phyloP scores from a whole-genome alignment of 2,888 invertebrate genomes.

The Venustoraphidia nigricollis region DNA sequence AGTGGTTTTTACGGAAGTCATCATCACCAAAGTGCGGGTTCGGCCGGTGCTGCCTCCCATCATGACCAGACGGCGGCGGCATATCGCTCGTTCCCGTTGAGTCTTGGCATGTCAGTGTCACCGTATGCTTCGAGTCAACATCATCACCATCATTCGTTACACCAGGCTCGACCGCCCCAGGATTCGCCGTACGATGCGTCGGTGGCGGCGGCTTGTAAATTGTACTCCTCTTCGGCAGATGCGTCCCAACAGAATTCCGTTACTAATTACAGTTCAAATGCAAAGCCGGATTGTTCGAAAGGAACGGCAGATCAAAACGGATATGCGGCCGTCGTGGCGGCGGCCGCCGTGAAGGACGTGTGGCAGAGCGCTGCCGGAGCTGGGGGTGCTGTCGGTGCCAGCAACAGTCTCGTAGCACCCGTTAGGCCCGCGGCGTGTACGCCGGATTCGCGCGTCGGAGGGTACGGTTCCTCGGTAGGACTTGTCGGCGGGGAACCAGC shows the following conservation, averaged over 20 bases:
- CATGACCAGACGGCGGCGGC: slow-evolving; percentile 59
- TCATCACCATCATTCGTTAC: slow-evolving; percentile 55
- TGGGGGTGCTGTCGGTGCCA: slow-evolving; percentile 46
- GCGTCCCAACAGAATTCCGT: slow-evolving; percentile 38
- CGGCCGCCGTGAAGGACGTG: slow-evolving; percentile 43
- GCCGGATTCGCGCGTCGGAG: slow-evolving; percentile 67
- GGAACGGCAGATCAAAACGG: slow-evolving; percentile 41
- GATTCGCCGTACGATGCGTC: slow-evolving; percentile 86
- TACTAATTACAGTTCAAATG: slow-evolving; percentile 34
- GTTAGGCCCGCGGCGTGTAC: slow-evolving; percentile 81
- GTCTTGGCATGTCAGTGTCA: slow-evolving; percentile 74
- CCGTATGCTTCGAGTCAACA: slow-evolving; percentile 51
- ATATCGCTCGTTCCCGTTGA: slow-evolving; percentile 75
- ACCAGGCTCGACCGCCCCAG: slow-evolving; percentile 67
- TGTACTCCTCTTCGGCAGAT: slow-evolving; percentile 52
- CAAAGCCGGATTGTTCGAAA: slow-evolving; percentile 67
- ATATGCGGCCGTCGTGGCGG: slow-evolving; percentile 54
- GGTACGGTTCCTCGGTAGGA: slow-evolving; percentile 48
- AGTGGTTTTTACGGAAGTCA: slow-evolving; percentile 88
- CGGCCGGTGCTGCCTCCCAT: slow-evolving; percentile 44
- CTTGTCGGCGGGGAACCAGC: slow-evolving; percentile 61
- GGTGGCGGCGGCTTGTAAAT: slow-evolving; percentile 68
- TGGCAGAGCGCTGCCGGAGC: slow-evolving; percentile 56
- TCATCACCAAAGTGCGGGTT: slow-evolving; percentile 64
- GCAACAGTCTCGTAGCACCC: slow-evolving; percentile 40